These are phyloP conservation scores for Dendroctonus ponderosae DNA, from an alignment of 1,140 invertebrate genomes.

Conservation along the genomic window DNA sequence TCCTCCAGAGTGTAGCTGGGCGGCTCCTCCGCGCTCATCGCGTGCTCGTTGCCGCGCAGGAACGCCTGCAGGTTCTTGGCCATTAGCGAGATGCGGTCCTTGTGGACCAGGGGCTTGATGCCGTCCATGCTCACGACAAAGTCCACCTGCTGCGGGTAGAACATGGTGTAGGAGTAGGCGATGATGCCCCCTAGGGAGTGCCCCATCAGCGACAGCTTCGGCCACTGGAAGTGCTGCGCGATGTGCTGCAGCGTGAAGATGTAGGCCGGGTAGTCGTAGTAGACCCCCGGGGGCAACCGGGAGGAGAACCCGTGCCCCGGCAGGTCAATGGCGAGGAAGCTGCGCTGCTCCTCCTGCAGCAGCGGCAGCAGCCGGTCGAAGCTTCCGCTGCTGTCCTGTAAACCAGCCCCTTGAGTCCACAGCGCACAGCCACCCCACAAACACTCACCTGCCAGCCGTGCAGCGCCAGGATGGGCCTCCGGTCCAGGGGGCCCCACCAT, in stretches of 20 bases:
- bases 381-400: constrained; percentile 68
- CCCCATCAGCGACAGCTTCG: constrained; percentile 64
- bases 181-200: constrained; percentile 64
- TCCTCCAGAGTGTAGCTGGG: constrained; percentile 62
- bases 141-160: constrained; percentile 62
- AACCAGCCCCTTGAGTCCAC: not conserved
- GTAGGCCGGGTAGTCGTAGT: constrained; percentile 61
- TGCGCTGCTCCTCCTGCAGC: constrained; percentile 55
- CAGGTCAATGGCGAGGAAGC: constrained; percentile 67
- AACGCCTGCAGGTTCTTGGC: constrained; percentile 52
- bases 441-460: constrained; percentile 69
- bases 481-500: constrained; percentile 64
- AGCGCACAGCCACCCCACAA: not conserved
- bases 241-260: constrained; percentile 58
- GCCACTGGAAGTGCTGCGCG: constrained; percentile 66
- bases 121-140: constrained; percentile 63
- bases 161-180: constrained; percentile 56
- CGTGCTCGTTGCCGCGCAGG: constrained; percentile 51
- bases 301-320: constrained; percentile 73
- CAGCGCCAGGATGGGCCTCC: constrained; percentile 64
- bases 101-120: constrained; percentile 51
- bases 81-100: constrained; percentile 40
- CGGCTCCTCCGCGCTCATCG: constrained; percentile 52
- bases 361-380: constrained; percentile 68
- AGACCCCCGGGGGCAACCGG: constrained; percentile 61